Evolutionary conservation across 2,113 vertebrate genomes (phyloP).

Genomic region (Macquaria ambigua): DNA sequence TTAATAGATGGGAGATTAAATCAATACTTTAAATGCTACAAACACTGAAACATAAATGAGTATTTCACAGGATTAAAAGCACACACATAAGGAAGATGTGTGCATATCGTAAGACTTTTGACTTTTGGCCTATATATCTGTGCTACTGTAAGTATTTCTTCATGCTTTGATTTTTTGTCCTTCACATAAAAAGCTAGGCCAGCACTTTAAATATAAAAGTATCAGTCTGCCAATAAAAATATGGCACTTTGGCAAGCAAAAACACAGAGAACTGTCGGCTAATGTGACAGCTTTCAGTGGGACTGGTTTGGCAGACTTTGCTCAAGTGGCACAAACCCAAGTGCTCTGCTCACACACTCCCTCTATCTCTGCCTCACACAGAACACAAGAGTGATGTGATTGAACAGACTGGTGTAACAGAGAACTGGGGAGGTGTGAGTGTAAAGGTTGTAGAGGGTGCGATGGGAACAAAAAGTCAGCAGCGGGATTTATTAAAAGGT

Average conservation of each 20-base stretch:
- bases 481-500: conserved; percentile 65
- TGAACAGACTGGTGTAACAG: conserved; percentile 54
- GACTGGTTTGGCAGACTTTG: conserved; percentile 78
- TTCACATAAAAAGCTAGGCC: conserved; percentile 56
- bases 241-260: conserved; percentile 72
- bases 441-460: conserved; percentile 54
- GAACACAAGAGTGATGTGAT: conserved; percentile 31
- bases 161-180: conserved; percentile 32
- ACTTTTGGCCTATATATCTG: conserved; percentile 22
- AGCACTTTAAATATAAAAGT: conserved; percentile 70
- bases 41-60: conserved; percentile 11
- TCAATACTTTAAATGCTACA: conserved; percentile 15
- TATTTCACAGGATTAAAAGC: conserved; percentile 22
- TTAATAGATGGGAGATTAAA: not conserved
- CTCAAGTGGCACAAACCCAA: conserved; percentile 78
- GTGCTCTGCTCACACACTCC: conserved; percentile 45
- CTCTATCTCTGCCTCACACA: conserved; percentile 42
- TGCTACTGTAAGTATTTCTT: conserved; percentile 47
- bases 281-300: conserved; percentile 81
- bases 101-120: not conserved
- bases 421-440: conserved; percentile 37
- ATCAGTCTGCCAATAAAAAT: conserved; percentile 75
- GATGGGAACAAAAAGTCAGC: conserved; percentile 53
- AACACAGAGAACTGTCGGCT: conserved; percentile 68
- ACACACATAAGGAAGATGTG: not conserved